These are phyloP conservation scores for Philhelius pedissequus DNA, from an alignment of 2,888 invertebrate genomes.

Conservation along the genomic window DNA sequence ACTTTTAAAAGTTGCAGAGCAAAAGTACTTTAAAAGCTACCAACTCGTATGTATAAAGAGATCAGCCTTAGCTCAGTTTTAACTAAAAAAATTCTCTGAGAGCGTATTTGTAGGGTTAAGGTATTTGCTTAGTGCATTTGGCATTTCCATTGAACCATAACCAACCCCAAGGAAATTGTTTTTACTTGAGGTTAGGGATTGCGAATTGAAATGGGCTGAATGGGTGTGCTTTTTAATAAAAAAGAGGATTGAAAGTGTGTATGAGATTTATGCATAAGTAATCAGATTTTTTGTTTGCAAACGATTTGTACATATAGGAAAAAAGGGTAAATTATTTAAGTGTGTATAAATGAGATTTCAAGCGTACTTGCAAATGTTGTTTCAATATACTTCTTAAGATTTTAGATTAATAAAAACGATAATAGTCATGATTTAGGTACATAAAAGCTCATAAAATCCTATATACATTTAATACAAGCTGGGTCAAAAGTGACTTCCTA, in stretches of 20 bases:
- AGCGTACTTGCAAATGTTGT: no score
- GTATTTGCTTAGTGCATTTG: slow-evolving; percentile 7
- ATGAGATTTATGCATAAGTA: background rate
- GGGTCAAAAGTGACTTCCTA: no score
- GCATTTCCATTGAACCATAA: slow-evolving; percentile 57
- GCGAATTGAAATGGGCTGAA: background rate
- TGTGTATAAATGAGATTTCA: background rate
- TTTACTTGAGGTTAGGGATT: slow-evolving; percentile 33
- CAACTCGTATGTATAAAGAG: background rate
- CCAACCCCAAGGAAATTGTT: slow-evolving; percentile 53
- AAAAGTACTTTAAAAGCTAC: slow-evolving; percentile 10
- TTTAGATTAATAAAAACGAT: no score
- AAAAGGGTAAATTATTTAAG: background rate
- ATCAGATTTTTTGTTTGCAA: background rate
- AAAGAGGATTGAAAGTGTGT: background rate
- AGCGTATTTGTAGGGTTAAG: background rate
- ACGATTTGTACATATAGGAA: background rate
- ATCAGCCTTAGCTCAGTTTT: background rate
- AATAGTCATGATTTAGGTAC: no score
- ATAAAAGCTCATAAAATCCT: no score
- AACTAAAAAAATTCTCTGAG: background rate
- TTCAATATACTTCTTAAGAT: no score
- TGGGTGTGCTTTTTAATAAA: background rate
- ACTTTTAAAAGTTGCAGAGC: slow-evolving; percentile 15
- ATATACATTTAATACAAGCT: no score